Evolutionary conservation across 2,113 vertebrate genomes (phyloP).

Genomic region (Psilopsiagon aurifrons): DNA sequence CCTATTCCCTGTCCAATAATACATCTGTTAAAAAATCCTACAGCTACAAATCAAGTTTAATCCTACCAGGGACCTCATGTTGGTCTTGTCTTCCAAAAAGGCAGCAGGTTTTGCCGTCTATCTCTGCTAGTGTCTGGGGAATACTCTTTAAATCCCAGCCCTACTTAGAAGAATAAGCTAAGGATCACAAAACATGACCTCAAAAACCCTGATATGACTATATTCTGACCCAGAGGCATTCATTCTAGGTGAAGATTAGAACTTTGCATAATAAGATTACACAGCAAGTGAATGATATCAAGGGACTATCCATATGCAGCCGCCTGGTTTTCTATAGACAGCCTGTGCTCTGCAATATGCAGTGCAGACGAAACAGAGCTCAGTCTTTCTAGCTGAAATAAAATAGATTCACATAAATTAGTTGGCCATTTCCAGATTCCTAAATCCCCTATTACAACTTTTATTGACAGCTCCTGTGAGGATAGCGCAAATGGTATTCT

Average conservation of each 20-base stretch:
- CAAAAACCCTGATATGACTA: constrained; percentile 92
- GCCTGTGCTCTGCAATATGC: constrained; percentile 82
- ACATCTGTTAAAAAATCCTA: constrained; percentile 94
- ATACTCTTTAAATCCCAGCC: constrained; percentile 89
- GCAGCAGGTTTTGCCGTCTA: constrained; percentile 83
- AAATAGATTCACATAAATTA: constrained; percentile 92
- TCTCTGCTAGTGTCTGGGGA: constrained; percentile 85
- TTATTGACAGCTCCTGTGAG: constrained; percentile 85
- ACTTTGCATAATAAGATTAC: constrained; percentile 99
- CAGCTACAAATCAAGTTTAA: constrained; percentile 95
- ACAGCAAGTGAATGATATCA: constrained; percentile 99
- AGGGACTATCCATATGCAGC: constrained; percentile 98
- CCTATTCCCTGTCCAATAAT: constrained; percentile 95
- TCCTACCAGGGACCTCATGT: constrained; percentile 92
- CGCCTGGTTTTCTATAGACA: constrained; percentile 93
- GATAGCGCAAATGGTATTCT: constrained; percentile 79
- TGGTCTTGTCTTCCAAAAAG: constrained; percentile 89
- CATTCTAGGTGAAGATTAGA: constrained; percentile 99
- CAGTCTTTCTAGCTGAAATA: constrained; percentile 84
- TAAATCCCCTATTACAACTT: constrained; percentile 92
- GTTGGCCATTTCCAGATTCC: constrained; percentile 87
- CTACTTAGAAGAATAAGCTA: constrained; percentile 91
- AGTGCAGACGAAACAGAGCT: constrained; percentile 77
- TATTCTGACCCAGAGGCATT: constrained; percentile 92
- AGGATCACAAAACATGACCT: constrained; percentile 93